These are phyloP conservation scores for Globodera rostochiensis DNA, from an alignment of 1,140 invertebrate species.

Conservation along the genomic window DNA sequence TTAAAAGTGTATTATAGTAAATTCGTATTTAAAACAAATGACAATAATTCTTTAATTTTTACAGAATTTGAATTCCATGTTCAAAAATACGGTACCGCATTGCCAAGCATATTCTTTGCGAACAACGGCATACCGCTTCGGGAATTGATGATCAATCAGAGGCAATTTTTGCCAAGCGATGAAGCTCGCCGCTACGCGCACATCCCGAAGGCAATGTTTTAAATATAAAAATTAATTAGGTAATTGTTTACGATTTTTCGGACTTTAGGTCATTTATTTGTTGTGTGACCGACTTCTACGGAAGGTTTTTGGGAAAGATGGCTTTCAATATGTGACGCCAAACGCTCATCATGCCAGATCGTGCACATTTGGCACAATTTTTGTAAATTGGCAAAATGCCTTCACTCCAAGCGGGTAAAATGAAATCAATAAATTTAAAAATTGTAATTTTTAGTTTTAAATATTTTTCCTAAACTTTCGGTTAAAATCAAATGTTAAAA, in stretches of 20 bases:
- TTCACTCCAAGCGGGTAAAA: constrained; percentile 49
- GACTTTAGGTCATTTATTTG: constrained; percentile 34
- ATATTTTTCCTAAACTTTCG: too few species aligned
- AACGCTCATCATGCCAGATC: constrained; percentile 45
- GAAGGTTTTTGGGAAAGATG: constrained; percentile 43
- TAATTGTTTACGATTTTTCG: background rate
- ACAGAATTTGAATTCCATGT: constrained; percentile 43
- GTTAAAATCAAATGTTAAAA: too few species aligned
- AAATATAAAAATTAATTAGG: background rate
- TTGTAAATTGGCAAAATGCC: constrained; percentile 50
- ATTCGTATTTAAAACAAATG: background rate
- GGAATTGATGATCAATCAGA: constrained; percentile 39
- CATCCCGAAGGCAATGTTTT: constrained; percentile 37
- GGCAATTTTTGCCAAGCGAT: constrained; percentile 53
- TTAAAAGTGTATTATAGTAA: background rate
- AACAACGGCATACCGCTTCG: constrained; percentile 27
- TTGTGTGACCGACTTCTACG: constrained; percentile 43
- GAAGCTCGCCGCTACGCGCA: constrained; percentile 49
- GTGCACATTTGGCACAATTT: constrained; percentile 48
- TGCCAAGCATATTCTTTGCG: constrained; percentile 30
- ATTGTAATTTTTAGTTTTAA: too few species aligned
- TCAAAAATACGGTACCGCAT: constrained; percentile 32
- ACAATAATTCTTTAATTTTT: background rate
- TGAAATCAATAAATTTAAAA: background rate
- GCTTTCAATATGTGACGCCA: constrained; percentile 29